Conservation (phyloP, 2,113 vertebrate species). For the Tenebrosternarchus preto region DNA sequence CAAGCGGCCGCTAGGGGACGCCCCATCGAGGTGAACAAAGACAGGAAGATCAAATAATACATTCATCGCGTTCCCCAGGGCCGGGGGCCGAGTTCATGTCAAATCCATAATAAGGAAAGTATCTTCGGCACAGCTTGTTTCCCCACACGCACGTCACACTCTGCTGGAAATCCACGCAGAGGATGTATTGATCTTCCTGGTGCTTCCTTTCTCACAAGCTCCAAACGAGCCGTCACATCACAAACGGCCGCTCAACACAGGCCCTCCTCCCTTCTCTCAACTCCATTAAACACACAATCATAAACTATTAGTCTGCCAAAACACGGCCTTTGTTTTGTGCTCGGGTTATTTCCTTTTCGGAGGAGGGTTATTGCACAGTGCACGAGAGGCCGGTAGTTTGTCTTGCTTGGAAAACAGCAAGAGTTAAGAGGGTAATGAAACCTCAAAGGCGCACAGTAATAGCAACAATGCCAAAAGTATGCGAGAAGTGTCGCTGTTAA, state of each 20-base stretch:
- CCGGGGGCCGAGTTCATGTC: conserved; percentile 92
- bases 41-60: conserved; percentile 98
- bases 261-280: conserved; percentile 55
- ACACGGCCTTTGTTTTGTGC: conserved; percentile 61
- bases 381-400: conserved; percentile 50
- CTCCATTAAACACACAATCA: conserved; percentile 79
- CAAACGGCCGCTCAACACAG: conserved; percentile 44
- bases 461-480: neutral
- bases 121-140: conserved; percentile 87
- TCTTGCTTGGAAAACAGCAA: conserved; percentile 51
- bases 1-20: conserved; percentile 71
- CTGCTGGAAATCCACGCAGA: conserved; percentile 89
- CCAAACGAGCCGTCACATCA: conserved; percentile 76
- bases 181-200: conserved; percentile 92
- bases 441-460: conserved; percentile 31
- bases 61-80: conserved; percentile 90
- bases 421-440: conserved; percentile 42
- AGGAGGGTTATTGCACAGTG: conserved; percentile 49
- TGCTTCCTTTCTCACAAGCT: conserved; percentile 98
- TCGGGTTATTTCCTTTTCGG: conserved; percentile 52
- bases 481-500: neutral
- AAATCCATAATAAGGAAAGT: conserved; percentile 92
- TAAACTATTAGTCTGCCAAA: conserved; percentile 74
- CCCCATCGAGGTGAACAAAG: conserved; percentile 92
- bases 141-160: conserved; percentile 86